These are phyloP conservation scores for Lepisosteus osseus DNA, from an alignment of 2,113 vertebrate genomes.

Conservation along the genomic window DNA sequence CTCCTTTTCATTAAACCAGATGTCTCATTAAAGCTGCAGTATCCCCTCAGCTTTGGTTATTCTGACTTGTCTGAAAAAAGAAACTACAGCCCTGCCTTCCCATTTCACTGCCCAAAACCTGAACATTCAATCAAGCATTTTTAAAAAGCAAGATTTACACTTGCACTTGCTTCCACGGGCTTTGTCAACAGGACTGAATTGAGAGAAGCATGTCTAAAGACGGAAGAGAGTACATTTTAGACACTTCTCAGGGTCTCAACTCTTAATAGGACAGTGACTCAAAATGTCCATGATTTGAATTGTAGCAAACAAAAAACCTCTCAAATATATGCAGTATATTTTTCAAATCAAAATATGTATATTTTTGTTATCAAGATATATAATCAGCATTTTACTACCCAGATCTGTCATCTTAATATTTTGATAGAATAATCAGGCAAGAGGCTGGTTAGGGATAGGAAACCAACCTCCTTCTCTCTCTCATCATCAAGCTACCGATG, in stretches of 20 bases:
- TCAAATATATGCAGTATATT: not conserved
- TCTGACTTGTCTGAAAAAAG: not conserved
- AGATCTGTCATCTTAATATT: no score
- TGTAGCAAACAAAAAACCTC: not conserved
- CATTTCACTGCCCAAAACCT: not conserved
- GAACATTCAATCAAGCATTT: conserved; percentile 2
- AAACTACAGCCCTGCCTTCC: not conserved
- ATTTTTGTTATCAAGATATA: not conserved
- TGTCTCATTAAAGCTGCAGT: conserved; percentile 14
- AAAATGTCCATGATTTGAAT: conserved; percentile 2
- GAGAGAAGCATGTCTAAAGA: conserved; percentile 58
- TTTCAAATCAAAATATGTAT: not conserved
- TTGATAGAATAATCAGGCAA: no score
- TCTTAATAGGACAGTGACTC: conserved; percentile 48
- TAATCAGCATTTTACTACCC: no score
- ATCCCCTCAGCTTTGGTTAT: not conserved
- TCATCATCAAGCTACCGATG: no score
- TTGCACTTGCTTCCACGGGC: conserved; percentile 55
- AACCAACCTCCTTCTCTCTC: no score
- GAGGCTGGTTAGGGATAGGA: no score
- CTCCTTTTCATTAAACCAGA: conserved; percentile 32
- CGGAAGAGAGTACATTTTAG: conserved; percentile 46
- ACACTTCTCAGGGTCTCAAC: conserved; percentile 49
- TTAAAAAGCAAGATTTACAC: conserved; percentile 44
- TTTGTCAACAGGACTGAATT: conserved; percentile 51